Evolutionary conservation across 1,140 invertebrate genomes (phyloP), one percentile per base, ranked within the genome.

Genomic region (Nasonia giraulti): DNA sequence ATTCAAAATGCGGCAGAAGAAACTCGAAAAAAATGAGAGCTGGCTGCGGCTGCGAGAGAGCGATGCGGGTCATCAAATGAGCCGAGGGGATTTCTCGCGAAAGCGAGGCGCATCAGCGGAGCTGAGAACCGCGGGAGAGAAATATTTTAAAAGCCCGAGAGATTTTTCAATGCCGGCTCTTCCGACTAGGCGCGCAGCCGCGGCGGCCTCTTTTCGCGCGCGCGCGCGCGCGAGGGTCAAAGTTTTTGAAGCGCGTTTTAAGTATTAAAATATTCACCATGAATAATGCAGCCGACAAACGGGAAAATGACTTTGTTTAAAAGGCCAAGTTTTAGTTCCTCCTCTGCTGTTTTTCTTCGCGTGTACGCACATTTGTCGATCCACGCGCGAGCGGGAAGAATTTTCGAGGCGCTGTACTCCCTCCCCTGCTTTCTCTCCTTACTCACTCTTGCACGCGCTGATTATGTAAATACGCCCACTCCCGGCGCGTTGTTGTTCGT

Each of bases 281-380:
- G 80, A 82, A 82, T 82, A 62, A 82, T 82, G 80, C 80, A 75
- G 27, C 69, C 27, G 7, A 7, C 47, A 37, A 73, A 33, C 80
- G 80, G 47, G n/a, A 82, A 75, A 82, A 82, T 74, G 23, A 62
- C 71, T 75, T 68, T 33, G 80, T 81, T 81, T 40, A 71, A 80
- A 80, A 80, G 14, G 55, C 62, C 47, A 80, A 78, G 50, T 78
- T 78, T 62, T 31, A 78, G n/a, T 78, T 78, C 50, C 23, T 37
- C 44, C 77, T 20, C 4, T 37, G 55, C 40, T 40, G 50, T 73
- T 37, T 20, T 80, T 33, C 82, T 84, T 23, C 62, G 47, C 66
- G 44, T 47, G 50, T 82, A 78, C 84, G 82, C 55, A 27, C 27
- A 27, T 27, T 27, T 27, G 0, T 27, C 27, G 27, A 27, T 27